A percentile compares a stretch with the other conserved stretches of the same genome.
phyloP scores from a whole-genome alignment of 2,797 vertebrate species.

The Stomatorhinus walkeri region DNA sequence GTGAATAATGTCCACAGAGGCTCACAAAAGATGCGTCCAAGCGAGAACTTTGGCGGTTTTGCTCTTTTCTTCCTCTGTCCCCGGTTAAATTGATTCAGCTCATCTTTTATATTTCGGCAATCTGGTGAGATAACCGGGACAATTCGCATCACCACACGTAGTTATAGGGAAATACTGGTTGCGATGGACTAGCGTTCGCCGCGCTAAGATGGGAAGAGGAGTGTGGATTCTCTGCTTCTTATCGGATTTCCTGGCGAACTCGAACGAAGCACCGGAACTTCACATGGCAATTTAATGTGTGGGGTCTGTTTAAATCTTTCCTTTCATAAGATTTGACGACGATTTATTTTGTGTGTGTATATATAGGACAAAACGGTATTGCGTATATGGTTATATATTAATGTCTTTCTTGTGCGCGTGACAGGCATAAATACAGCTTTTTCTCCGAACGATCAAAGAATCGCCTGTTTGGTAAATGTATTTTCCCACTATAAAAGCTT shows the following conservation, averaged over 20 bases:
- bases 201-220: neutral
- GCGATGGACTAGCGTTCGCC: constrained; percentile 24
- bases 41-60: constrained; percentile 64
- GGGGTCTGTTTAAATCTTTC: constrained; percentile 30
- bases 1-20: constrained; percentile 50
- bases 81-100: constrained; percentile 35
- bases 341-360: constrained; percentile 14
- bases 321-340: constrained; percentile 19
- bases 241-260: constrained; percentile 26
- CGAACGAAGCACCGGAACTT: constrained; percentile 27
- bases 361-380: constrained; percentile 3
- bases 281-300: constrained; percentile 22
- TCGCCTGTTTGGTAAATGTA: constrained; percentile 62
- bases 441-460: neutral
- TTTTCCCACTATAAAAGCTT: constrained; percentile 46
- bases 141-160: constrained; percentile 31
- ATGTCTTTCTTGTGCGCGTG: neutral
- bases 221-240: constrained; percentile 23
- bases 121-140: constrained; percentile 45
- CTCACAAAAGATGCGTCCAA: constrained; percentile 77
- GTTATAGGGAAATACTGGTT: constrained; percentile 28
- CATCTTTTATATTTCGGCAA: constrained; percentile 53
- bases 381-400: constrained; percentile 18
- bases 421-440: neutral
- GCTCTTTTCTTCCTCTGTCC: constrained; percentile 41